Conservation (phyloP, 2,888 invertebrate species). For the Eubasilissa splendida region DNA sequence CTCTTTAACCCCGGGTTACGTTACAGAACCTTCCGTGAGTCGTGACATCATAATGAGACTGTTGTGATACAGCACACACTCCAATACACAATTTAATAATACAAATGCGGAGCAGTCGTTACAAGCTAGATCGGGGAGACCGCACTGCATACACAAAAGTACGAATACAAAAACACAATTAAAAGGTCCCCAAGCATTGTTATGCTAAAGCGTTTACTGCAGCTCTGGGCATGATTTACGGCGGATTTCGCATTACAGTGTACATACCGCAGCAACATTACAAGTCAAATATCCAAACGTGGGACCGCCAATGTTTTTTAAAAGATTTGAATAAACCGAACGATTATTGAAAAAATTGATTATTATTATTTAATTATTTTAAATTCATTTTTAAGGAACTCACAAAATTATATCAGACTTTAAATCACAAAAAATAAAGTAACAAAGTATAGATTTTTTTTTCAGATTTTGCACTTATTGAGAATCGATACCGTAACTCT, state of each 20-base stretch:
- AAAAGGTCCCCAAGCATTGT: slow-evolving; percentile 54
- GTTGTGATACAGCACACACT: slow-evolving; percentile 58
- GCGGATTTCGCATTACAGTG: slow-evolving; percentile 11
- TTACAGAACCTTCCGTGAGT: slow-evolving; percentile 43
- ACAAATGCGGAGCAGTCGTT: slow-evolving; percentile 8
- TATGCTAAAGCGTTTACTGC: slow-evolving; percentile 30
- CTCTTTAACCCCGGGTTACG: slow-evolving; percentile 50
- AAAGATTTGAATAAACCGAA: too few relatives aligned
- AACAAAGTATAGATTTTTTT: too few relatives aligned
- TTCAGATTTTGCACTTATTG: too few relatives aligned
- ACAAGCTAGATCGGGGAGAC: slow-evolving; percentile 26
- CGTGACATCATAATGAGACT: slow-evolving; percentile 57
- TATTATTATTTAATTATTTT: too few relatives aligned
- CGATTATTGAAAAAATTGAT: too few relatives aligned
- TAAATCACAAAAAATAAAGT: too few relatives aligned
- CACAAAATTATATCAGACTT: too few relatives aligned
- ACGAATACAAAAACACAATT: slow-evolving; percentile 54
- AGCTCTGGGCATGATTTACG: slow-evolving; percentile 45
- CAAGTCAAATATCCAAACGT: slow-evolving; percentile 1
- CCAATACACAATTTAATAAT: slow-evolving; percentile 34
- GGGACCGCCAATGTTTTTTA: slow-evolving; percentile 9
- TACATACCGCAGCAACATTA: slow-evolving; percentile 49
- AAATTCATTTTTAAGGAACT: too few relatives aligned
- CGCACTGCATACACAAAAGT: slow-evolving; percentile 34
- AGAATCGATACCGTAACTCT: too few relatives aligned